phyloP scores from a whole-genome alignment of 2,888 invertebrate genomes.

The Ceriagrion tenellum region DNA sequence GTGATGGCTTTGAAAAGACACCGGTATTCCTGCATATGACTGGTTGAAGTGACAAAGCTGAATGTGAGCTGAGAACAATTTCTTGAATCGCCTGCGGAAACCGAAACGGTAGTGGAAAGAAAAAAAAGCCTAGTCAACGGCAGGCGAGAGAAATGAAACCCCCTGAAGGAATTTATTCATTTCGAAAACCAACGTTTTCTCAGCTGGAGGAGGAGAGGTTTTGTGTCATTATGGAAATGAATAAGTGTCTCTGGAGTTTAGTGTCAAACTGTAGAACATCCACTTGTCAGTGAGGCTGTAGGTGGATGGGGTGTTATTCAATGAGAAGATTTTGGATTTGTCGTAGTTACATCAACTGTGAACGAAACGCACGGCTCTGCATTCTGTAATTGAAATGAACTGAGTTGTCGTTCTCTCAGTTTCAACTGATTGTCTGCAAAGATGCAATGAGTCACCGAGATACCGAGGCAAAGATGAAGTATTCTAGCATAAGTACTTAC shows the following conservation, averaged over 20 bases:
- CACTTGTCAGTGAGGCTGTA: too few relatives aligned
- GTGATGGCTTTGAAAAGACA: not conserved
- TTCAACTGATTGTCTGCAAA: too few relatives aligned
- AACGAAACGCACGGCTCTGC: too few relatives aligned
- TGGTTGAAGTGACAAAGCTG: not conserved
- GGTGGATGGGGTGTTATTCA: too few relatives aligned
- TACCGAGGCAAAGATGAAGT: too few relatives aligned
- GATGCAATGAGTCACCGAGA: too few relatives aligned
- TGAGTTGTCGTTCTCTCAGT: too few relatives aligned
- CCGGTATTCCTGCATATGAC: not conserved
- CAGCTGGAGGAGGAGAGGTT: not conserved
- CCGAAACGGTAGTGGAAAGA: not conserved
- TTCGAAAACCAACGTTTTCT: not conserved
- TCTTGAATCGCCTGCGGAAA: not conserved
- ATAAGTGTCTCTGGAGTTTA: not conserved
- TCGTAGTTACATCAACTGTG: too few relatives aligned
- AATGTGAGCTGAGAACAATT: not conserved
- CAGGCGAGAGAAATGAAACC: not conserved
- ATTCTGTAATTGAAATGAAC: too few relatives aligned
- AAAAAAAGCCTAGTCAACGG: not conserved
- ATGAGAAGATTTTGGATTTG: too few relatives aligned
- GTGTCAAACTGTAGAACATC: not conserved
- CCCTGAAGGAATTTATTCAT: not conserved
- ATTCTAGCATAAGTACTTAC: too few relatives aligned
- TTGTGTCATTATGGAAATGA: not conserved